Conservation (phyloP, 2,888 invertebrate genomes). For the Parapristionchus giblindavisi region DNA sequence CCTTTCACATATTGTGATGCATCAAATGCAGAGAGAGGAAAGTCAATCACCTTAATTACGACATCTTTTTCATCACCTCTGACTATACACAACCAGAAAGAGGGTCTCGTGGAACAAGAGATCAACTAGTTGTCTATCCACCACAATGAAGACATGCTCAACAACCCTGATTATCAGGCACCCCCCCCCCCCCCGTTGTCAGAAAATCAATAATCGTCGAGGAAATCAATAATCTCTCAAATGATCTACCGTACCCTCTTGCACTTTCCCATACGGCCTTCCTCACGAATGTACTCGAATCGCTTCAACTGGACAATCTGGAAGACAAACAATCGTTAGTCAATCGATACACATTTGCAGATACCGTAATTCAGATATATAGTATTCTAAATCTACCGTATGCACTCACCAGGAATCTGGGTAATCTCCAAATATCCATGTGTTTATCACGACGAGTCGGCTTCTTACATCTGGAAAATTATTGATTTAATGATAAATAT, state of each 20-base stretch:
- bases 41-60: slow-evolving; percentile 54
- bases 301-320: slow-evolving; percentile 91
- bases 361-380: not conserved
- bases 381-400: not conserved
- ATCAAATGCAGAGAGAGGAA: slow-evolving; percentile 81
- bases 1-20: slow-evolving; percentile 81
- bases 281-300: slow-evolving; percentile 82
- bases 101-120: too few relatives aligned
- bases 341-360: not conserved
- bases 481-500: too few relatives aligned
- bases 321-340: not conserved
- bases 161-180: not conserved
- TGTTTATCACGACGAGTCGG: slow-evolving; percentile 88
- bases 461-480: slow-evolving; percentile 76
- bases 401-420: slow-evolving; percentile 82
- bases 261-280: slow-evolving; percentile 91
- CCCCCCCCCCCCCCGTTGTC: not conserved
- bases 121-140: too few relatives aligned
- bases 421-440: slow-evolving; percentile 88
- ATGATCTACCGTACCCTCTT: slow-evolving; percentile 70
- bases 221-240: too few relatives aligned
- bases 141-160: not conserved
- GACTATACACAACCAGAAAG: too few relatives aligned
- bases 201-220: not conserved
- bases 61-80: too few relatives aligned